Evolutionary conservation across 1,140 invertebrate species (phyloP).

Genomic region (Microplitis demolitor): DNA sequence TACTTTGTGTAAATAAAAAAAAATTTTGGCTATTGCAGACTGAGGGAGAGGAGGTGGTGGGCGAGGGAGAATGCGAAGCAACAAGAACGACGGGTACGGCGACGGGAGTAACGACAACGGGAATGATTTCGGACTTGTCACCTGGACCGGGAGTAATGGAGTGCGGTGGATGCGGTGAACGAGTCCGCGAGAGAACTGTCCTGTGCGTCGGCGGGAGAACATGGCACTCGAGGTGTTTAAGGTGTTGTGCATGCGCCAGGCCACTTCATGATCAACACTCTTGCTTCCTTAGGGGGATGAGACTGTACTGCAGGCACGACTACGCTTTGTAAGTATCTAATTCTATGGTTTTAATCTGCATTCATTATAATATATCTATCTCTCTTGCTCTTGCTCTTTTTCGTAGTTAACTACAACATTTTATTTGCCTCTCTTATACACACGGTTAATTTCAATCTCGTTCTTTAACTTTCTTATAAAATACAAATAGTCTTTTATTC

Average conservation of each 20-base stretch:
- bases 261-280: slow-evolving; percentile 58
- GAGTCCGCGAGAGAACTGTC: slow-evolving; percentile 54
- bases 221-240: slow-evolving; percentile 58
- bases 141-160: slow-evolving; percentile 46
- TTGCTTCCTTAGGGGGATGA: slow-evolving; percentile 55
- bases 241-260: slow-evolving; percentile 54
- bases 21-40: slow-evolving; percentile 20
- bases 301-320: slow-evolving; percentile 58
- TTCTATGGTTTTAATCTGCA: neutral
- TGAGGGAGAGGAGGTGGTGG: slow-evolving; percentile 29
- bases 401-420: too few species aligned
- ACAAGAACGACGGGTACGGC: slow-evolving; percentile 20
- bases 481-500: too few species aligned
- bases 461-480: too few species aligned
- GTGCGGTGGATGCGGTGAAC: slow-evolving; percentile 57
- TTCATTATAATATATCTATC: neutral
- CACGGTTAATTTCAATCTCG: too few species aligned
- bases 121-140: slow-evolving; percentile 29
- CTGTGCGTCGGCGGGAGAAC: slow-evolving; percentile 57
- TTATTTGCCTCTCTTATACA: too few species aligned
- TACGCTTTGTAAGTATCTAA: slow-evolving; percentile 55
- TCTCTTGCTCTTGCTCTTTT: neutral
- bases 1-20: neutral
- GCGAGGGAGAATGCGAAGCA: slow-evolving; percentile 30
- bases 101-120: slow-evolving; percentile 18